A percentile compares a stretch with the other conserved stretches of the same genome.
Evolutionary conservation across 2,113 vertebrate species (phyloP).

Genomic region (Ammodytes marinus): DNA sequence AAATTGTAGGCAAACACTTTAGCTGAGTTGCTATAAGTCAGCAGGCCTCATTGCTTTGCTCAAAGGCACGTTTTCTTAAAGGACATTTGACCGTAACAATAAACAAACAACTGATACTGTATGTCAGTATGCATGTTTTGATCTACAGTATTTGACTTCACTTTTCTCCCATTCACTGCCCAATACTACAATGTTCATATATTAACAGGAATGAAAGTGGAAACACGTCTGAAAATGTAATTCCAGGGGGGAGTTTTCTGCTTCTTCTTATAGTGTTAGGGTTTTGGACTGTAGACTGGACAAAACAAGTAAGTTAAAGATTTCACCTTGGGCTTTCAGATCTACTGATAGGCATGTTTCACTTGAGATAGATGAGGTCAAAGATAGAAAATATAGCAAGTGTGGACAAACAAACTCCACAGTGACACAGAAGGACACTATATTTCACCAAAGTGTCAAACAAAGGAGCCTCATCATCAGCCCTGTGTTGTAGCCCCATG

Average conservation of each 20-base stretch:
- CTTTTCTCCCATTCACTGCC: neutral
- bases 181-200: neutral
- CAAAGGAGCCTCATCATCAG: neutral
- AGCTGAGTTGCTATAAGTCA: neutral
- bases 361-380: neutral
- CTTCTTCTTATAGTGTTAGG: neutral
- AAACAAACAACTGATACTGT: neutral
- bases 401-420: constrained; percentile 6
- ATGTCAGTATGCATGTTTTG: neutral
- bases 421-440: neutral
- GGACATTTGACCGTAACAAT: neutral
- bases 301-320: neutral
- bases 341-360: neutral
- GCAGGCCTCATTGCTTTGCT: neutral
- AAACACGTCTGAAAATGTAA: neutral
- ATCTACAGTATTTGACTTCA: neutral
- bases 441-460: constrained; percentile 2
- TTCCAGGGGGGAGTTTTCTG: neutral
- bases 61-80: neutral
- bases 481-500: constrained; percentile 16
- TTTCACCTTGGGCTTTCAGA: neutral
- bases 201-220: neutral
- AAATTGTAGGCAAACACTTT: constrained; percentile 16
- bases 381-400: neutral
- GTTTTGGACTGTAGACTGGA: neutral